Base-by-base conservation (phyloP, 2,797 vertebrate genomes). In the Triplophysa yarkandensis region DNA sequence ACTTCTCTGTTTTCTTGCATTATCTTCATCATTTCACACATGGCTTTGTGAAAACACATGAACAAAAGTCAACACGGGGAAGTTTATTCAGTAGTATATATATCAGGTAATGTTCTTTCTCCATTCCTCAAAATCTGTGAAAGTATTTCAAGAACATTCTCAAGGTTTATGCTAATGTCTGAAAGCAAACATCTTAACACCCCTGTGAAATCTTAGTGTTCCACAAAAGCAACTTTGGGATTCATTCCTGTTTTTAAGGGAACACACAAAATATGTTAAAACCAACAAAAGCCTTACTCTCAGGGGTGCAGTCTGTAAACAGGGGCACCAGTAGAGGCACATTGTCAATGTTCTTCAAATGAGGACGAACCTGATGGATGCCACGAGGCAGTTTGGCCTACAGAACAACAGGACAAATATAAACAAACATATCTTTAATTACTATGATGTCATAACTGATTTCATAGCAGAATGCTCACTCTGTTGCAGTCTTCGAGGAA, bases 21-120 rank as follows among this genome's bases (percentile, higher is more conserved):
- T 87, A 99, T 98, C 90, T 97, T 95, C 83, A 98, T 98, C 98
- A 99, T 99, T 88, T 99, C 98, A 80, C 96, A 98, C 97, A 99
- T 99, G 81, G 97, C 97, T 99, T 87, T 10, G 9, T 36, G 27
- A 27, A 14, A 14, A 60, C n/a, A 57, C 43, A 63, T 28, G 63
- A 43, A 57, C 32, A 55, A 10, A 14, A 11, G 4, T 27, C 50
- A 46, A 19, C n/a, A 54, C 16, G 23, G 50, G 50, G 4, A 0
- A 68, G 19, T 16, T 55, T 14, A 55, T 55, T 28, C 17, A 28
- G 14, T 39, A 46, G n/a, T 32, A 32, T 25, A 23, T 4, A 46
- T 23, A n/a, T n/a, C 13, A 55, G n/a, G 6, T 43, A 39, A 14
- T 39, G 4, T 39, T 9, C 4, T 17, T 6, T 3, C 14, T 43